Base-by-base conservation (phyloP, 2,888 invertebrate genomes). In the Mythimna albipuncta region DNA sequence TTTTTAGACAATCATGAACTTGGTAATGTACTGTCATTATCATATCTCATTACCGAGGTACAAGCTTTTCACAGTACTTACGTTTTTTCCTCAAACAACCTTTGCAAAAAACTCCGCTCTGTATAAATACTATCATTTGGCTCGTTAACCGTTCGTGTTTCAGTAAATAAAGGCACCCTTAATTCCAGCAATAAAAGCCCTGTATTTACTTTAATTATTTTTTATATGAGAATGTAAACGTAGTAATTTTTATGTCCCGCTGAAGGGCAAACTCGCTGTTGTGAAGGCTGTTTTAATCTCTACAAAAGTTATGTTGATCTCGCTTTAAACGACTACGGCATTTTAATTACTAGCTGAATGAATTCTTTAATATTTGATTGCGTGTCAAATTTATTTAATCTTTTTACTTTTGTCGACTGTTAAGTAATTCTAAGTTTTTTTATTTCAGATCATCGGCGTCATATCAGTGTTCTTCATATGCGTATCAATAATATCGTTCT, bases 381-480 rank as follows among this genome's bases (percentile, higher is more conserved):
- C 55, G 26, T 68, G 10, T 58, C 41, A 32, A 38, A n/a, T 19
- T 47, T 21, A 19, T 19, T 9, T 54, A n/a, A 54, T 4, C 10
- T 10, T 21, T 10, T 19, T 9, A 54, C 10, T 26, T 16, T 52
- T 52, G n/a, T n/a, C 9, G 50, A n/a, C 9, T 52, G 3, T 2
- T 19, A 6, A 19, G 6, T 52, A 52, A 52, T 52, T 52, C 19
- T 52, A 47, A 16, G 6, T 47, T 69, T 72, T 89, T 91, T 90
- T 82, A 89, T 97, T 97, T 58, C 98, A 99, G 99, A 98, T 99
- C 90, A 98, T 99, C 93, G 99, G 99, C 88, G 98, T 99, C 85
- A 98, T 99, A 93, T 99, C 99, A 86, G 99, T 99, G 91, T 99
- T 99, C 97, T 99, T 99, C 97, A 99, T 99, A 95, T 99, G 99